Percentiles rank a stretch among this genome's conserved stretches.
Evolutionary conservation across 2,888 invertebrate genomes (phyloP).

Genomic region (Cheilosia urbana): DNA sequence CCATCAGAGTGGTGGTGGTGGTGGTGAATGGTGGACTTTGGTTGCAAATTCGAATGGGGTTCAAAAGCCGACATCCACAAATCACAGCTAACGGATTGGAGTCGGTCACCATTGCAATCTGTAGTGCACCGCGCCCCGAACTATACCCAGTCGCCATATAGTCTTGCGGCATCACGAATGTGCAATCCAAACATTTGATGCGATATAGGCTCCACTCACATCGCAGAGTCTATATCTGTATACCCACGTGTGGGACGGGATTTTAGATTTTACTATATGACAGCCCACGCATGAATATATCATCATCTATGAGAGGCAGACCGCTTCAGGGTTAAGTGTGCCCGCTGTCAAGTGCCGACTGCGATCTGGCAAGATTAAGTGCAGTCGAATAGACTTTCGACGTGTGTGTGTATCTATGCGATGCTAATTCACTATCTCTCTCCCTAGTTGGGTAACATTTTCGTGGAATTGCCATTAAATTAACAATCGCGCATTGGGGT

Average conservation of each 20-base stretch:
- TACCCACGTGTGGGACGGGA: slow-evolving; percentile 32
- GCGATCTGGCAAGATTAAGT: slow-evolving; percentile 58
- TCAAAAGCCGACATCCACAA: slow-evolving; percentile 74
- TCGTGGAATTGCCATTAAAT: slow-evolving; percentile 71
- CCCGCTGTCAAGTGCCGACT: slow-evolving; percentile 68
- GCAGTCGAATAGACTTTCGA: slow-evolving; percentile 59
- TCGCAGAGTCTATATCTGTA: background rate
- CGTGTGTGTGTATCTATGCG: slow-evolving; percentile 30
- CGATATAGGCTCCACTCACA: slow-evolving; percentile 23
- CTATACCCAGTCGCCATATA: slow-evolving; percentile 43
- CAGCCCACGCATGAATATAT: slow-evolving; percentile 64
- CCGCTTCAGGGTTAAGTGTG: slow-evolving; percentile 70
- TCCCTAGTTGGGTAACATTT: slow-evolving; percentile 42
- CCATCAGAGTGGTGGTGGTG: background rate
- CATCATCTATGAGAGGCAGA: slow-evolving; percentile 35
- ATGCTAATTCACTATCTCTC: slow-evolving; percentile 64
- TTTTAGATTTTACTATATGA: slow-evolving; percentile 8
- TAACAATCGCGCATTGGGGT: slow-evolving; percentile 59
- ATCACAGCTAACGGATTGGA: slow-evolving; percentile 74
- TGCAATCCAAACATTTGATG: background rate
- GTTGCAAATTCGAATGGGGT: slow-evolving; percentile 55
- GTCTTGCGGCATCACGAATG: slow-evolving; percentile 38
- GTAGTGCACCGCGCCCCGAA: slow-evolving; percentile 14
- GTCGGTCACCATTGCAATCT: slow-evolving; percentile 58
- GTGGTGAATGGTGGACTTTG: slow-evolving; percentile 30